These are phyloP conservation scores for Setophaga kirtlandii DNA, from an alignment of 2,113 vertebrate species.

Conservation along the genomic window DNA sequence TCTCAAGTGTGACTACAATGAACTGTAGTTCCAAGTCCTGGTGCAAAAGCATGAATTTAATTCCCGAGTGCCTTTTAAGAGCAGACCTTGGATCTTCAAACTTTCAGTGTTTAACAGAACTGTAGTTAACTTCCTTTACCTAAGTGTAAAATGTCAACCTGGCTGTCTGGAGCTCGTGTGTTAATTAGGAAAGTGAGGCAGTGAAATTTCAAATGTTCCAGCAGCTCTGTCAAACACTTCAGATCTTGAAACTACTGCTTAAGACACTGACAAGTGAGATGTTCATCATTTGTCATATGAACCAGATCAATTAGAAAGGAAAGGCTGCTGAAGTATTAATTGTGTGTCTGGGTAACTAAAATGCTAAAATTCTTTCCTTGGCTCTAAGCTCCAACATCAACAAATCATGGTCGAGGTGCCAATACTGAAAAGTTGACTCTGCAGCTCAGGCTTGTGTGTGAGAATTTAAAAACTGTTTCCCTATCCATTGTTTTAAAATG, in stretches of 20 bases:
- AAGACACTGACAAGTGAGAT: constrained; percentile 55
- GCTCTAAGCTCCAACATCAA: not conserved
- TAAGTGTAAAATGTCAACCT: constrained; percentile 15
- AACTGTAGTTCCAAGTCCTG: not conserved
- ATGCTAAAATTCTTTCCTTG: not conserved
- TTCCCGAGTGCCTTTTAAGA: constrained; percentile 10
- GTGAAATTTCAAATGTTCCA: constrained; percentile 63
- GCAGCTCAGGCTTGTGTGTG: not conserved
- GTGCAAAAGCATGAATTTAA: not conserved
- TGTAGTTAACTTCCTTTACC: constrained; percentile 17
- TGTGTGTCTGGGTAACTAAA: constrained; percentile 4
- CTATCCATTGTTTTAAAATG: not conserved
- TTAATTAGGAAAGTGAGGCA: constrained; percentile 61
- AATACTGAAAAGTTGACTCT: not conserved
- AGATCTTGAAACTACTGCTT: constrained; percentile 57
- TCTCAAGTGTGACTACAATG: not conserved
- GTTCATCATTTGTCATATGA: constrained; percentile 61
- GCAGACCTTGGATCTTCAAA: not conserved
- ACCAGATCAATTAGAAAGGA: constrained; percentile 44
- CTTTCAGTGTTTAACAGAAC: not conserved
- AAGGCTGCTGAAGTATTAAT: constrained; percentile 21
- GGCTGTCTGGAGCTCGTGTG: constrained; percentile 44
- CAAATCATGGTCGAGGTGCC: not conserved
- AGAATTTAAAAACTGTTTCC: not conserved
- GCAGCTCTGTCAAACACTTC: constrained; percentile 64